phyloP scores from a whole-genome alignment of 1,140 invertebrate species.

The Lycorma delicatula region DNA sequence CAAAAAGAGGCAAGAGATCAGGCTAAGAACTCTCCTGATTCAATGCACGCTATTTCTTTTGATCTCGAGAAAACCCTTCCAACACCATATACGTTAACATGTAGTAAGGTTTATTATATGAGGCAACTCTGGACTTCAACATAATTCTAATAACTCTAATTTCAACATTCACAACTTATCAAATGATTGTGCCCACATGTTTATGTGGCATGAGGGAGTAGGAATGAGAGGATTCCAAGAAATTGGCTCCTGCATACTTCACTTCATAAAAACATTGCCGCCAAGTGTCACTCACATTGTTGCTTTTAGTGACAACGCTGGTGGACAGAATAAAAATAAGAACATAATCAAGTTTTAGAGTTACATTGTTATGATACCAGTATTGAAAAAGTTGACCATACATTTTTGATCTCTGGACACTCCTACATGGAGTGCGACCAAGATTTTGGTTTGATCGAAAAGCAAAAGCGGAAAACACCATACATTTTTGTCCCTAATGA shows the following conservation, averaged over 20 bases:
- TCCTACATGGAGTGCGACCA: constrained; percentile 23
- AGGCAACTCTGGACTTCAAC: constrained; percentile 20
- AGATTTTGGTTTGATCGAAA: constrained; percentile 18
- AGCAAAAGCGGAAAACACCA: constrained; percentile 8
- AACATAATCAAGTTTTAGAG: constrained; percentile 21
- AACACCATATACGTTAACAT: constrained; percentile 11
- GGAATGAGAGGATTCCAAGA: constrained; percentile 17
- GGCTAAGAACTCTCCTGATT: not conserved
- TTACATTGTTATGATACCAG: constrained; percentile 19
- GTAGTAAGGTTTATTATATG: constrained; percentile 14
- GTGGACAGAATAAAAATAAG: constrained; percentile 17
- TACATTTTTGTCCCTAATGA: constrained; percentile 16
- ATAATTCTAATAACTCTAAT: too few relatives aligned
- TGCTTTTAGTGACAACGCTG: too few relatives aligned
- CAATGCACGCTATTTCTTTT: constrained; percentile 12
- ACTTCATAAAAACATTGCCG: constrained; percentile 14
- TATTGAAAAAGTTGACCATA: constrained; percentile 20
- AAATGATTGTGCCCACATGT: constrained; percentile 18
- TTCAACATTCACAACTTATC: constrained; percentile 19
- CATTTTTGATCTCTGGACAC: constrained; percentile 19
- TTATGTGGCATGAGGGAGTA: constrained; percentile 22
- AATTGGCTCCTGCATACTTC: constrained; percentile 20
- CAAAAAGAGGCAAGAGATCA: not conserved
- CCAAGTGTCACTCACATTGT: constrained; percentile 5
- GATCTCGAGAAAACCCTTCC: constrained; percentile 17